These are phyloP conservation scores for Agrypnus murinus DNA, from an alignment of 2,888 invertebrate genomes.

Conservation along the genomic window DNA sequence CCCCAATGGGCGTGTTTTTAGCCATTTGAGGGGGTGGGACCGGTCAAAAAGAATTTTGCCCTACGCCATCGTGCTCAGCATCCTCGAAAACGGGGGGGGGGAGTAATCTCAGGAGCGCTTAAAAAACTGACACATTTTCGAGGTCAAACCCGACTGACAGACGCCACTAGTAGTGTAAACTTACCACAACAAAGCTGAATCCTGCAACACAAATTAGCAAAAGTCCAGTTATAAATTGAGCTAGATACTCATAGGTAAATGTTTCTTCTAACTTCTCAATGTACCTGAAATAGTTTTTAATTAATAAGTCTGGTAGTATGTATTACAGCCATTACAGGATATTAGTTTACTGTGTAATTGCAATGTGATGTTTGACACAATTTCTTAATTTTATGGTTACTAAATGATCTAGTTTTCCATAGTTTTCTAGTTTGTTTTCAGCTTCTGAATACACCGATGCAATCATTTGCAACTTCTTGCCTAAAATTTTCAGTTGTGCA, in stretches of 20 bases:
- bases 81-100: too few species aligned
- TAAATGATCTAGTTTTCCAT: neutral
- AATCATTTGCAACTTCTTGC: neutral
- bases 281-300: neutral
- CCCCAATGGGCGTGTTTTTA: too few species aligned
- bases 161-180: too few species aligned
- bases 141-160: too few species aligned
- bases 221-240: constrained; percentile 6
- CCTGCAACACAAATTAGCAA: neutral
- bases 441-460: neutral
- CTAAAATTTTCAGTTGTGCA: constrained; percentile 11
- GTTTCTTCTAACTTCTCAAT: constrained; percentile 12
- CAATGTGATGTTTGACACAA: constrained; percentile 16
- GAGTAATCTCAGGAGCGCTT: too few species aligned
- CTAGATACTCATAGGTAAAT: constrained; percentile 6
- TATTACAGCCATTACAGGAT: too few species aligned
- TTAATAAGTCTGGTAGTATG: too few species aligned
- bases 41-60: too few species aligned
- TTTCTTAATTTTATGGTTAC: neutral
- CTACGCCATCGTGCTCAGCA: too few species aligned
- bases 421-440: neutral
- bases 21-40: too few species aligned
- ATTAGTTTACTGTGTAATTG: constrained; percentile 17
- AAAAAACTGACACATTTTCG: too few species aligned
- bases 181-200: constrained; percentile 10